phyloP scores from a whole-genome alignment of 2,113 vertebrate species.

The Cairina moschata region DNA sequence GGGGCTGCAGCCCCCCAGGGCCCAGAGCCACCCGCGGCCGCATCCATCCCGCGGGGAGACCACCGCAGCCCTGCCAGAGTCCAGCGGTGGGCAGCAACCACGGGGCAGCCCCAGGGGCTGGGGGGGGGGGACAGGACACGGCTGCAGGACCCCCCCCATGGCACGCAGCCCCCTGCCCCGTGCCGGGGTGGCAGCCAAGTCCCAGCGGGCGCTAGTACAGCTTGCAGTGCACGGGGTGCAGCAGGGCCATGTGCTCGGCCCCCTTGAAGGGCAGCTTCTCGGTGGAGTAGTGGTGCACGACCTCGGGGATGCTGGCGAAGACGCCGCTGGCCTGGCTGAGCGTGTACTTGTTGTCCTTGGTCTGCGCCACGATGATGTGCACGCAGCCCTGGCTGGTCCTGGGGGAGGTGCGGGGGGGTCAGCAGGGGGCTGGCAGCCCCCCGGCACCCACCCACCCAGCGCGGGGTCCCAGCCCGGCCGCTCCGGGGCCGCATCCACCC shows the following conservation, averaged over 20 bases:
- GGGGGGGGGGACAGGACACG: too few relatives aligned
- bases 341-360: slow-evolving; percentile 91
- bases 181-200: too few relatives aligned
- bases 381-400: slow-evolving; percentile 97
- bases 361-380: slow-evolving; percentile 97
- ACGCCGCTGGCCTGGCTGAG: slow-evolving; percentile 90
- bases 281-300: slow-evolving; percentile 90
- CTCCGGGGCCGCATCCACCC: neutral
- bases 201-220: neutral
- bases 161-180: too few relatives aligned
- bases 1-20: too few relatives aligned
- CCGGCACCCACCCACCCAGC: neutral
- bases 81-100: too few relatives aligned
- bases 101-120: too few relatives aligned
- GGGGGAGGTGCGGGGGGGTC: neutral
- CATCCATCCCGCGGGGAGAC: too few relatives aligned
- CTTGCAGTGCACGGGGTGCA: slow-evolving; percentile 84
- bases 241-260: slow-evolving; percentile 93
- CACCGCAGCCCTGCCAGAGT: too few relatives aligned
- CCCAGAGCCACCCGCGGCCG: too few relatives aligned
- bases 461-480: neutral
- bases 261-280: slow-evolving; percentile 95
- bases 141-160: too few relatives aligned
- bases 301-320: slow-evolving; percentile 89
- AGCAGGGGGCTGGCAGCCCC: neutral